phyloP scores from a whole-genome alignment of 2,888 invertebrate species.

The Alviniconcha strummeri region DNA sequence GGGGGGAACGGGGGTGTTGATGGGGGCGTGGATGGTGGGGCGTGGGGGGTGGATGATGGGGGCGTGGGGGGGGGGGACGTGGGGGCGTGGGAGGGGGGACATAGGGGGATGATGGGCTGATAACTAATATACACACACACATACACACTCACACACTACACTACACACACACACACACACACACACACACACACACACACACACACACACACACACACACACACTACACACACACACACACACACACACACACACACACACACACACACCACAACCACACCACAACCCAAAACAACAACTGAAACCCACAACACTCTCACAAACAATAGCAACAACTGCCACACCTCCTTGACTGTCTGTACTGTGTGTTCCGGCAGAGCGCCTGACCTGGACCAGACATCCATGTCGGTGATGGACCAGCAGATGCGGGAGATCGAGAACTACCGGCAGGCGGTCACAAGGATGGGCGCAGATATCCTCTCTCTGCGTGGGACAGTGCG shows the following conservation, averaged over 20 bases:
- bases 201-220: no score
- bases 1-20: no score
- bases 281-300: no score
- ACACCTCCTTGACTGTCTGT: no score
- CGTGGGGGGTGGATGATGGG: background rate
- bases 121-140: no score
- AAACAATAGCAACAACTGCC: no score
- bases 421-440: constrained; percentile 67
- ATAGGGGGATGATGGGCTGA: background rate
- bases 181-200: no score
- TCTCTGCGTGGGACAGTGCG: constrained; percentile 57
- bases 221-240: background rate
- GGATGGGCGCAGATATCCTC: constrained; percentile 71
- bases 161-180: no score
- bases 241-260: background rate
- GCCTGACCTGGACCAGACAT: constrained; percentile 53
- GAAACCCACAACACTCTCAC: no score
- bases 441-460: constrained; percentile 67
- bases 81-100: background rate
- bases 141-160: no score
- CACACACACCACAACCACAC: background rate
- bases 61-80: background rate
- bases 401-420: constrained; percentile 62
- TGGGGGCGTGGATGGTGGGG: background rate
- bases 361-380: no score